Conservation (phyloP, 1,140 invertebrate species). For the Euglossa dilemma region DNA sequence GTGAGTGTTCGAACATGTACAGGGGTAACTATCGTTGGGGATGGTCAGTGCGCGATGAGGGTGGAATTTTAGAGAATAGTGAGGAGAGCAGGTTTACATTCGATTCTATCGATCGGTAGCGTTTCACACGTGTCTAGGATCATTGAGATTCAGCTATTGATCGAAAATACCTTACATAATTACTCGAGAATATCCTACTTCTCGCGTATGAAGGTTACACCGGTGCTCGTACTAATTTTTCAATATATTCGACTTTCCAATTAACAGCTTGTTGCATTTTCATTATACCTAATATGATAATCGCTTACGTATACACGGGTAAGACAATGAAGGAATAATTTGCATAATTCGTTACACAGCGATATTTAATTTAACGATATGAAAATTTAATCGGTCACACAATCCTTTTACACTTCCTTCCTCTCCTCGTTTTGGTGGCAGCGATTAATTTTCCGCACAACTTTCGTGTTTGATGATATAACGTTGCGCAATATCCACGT, state of each 20-base stretch:
- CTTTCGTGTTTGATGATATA: no score
- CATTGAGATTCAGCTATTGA: not conserved
- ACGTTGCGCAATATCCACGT: no score
- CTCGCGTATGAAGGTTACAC: no score
- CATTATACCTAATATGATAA: not conserved
- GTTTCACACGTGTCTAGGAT: not conserved
- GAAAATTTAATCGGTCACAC: no score
- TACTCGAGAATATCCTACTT: not conserved
- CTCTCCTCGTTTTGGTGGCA: no score
- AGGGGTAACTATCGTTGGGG: constrained; percentile 4
- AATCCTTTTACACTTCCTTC: no score
- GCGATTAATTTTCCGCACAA: no score
- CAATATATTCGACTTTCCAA: not conserved
- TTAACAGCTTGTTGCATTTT: not conserved
- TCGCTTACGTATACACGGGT: no score
- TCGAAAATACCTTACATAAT: not conserved
- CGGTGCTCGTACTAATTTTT: no score
- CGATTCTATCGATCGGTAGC: not conserved
- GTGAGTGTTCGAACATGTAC: not conserved
- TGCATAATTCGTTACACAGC: no score
- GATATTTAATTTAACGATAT: no score
- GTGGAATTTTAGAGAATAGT: not conserved
- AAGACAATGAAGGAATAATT: no score
- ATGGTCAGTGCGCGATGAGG: constrained; percentile 20
- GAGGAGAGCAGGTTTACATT: not conserved